Base-by-base conservation (phyloP, 92 coral and sea anemone genomes). In the Chrysogorgia sp. region DNA sequence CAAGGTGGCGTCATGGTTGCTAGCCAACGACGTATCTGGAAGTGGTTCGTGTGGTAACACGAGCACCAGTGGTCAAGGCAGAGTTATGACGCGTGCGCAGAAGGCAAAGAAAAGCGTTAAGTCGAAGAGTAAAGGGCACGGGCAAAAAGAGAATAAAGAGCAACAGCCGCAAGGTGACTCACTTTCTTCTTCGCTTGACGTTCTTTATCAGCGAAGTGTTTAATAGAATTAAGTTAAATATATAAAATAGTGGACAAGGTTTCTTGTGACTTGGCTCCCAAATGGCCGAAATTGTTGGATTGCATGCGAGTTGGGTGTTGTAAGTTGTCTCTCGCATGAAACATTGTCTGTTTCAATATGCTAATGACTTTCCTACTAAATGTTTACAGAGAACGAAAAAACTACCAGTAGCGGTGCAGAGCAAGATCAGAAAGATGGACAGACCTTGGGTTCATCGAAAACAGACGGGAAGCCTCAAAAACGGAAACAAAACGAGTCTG, bases 1-100 rank as follows among this genome's bases (percentile, higher is more conserved):
- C 32, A 72, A 72, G 17, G 79, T 72, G 10, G 65, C 79, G 7
- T 52, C 79, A n/a, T 72, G 79, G 79, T 29, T 72, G 31, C 32
- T 72, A 32, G 10, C 63, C 19, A 72, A 72, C 21, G 47, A 58
- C 17, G 79, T 55, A 7, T 3, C 49, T 3, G 79, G 35, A 17
- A 31, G 65, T 32, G 71, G 25, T 13, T 17, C 10, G 20, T 20
- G 48, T n/a, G 31, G 6, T 10, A 2, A 14, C 2, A 24, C 40
- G 21, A 61, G 21, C 12, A 37, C 6, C 43, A 37, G 53, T n/a
- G 53, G n/a, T 12, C 2, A 47, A 7, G 53, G 2, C 17, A 47
- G 15, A 2, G 2, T n/a, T 47, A 12, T 7, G 53, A 2, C n/a
- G n/a, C n/a, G 17, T 15, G n/a, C 14, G 53, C 53, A 47, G n/a